Evolutionary conservation across 1,140 invertebrate species (phyloP).

Genomic region (Sarcophaga peregrina): DNA sequence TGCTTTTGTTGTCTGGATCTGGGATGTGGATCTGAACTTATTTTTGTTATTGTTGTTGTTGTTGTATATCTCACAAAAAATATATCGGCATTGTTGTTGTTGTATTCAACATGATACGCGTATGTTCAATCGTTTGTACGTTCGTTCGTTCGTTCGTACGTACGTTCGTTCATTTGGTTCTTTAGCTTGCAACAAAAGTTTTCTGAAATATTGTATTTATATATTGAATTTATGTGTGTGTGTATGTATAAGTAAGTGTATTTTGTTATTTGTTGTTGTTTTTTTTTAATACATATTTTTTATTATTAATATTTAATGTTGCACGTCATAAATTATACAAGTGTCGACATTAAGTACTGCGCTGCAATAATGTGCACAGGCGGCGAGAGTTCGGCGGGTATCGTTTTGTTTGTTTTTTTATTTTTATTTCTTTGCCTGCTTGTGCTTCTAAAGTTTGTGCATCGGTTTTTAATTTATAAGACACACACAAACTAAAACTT

Average conservation of each 20-base stretch:
- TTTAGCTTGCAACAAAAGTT: neutral
- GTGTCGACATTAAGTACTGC: slow-evolving; percentile 45
- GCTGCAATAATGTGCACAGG: slow-evolving; percentile 6
- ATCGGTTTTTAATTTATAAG: slow-evolving; percentile 25
- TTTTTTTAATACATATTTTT: slow-evolving; percentile 61
- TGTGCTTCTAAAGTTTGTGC: slow-evolving; percentile 3
- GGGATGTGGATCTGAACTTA: too few species aligned
- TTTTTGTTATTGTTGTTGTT: too few species aligned
- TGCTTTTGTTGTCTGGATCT: neutral
- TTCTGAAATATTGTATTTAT: slow-evolving; percentile 13
- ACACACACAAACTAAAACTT: neutral
- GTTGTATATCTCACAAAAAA: too few species aligned
- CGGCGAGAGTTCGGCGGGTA: neutral
- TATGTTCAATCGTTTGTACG: too few species aligned
- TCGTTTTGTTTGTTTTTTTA: neutral
- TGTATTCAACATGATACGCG: too few species aligned
- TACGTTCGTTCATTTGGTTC: too few species aligned
- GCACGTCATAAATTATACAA: slow-evolving; percentile 64
- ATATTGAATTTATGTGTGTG: neutral
- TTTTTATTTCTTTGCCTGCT: neutral
- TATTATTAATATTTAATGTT: slow-evolving; percentile 66
- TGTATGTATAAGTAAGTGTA: slow-evolving; percentile 1
- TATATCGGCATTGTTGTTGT: too few species aligned
- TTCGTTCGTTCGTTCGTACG: too few species aligned
- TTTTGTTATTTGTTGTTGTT: neutral